phyloP scores from a whole-genome alignment of 2,113 vertebrate genomes.

The Hypomesus transpacificus region DNA sequence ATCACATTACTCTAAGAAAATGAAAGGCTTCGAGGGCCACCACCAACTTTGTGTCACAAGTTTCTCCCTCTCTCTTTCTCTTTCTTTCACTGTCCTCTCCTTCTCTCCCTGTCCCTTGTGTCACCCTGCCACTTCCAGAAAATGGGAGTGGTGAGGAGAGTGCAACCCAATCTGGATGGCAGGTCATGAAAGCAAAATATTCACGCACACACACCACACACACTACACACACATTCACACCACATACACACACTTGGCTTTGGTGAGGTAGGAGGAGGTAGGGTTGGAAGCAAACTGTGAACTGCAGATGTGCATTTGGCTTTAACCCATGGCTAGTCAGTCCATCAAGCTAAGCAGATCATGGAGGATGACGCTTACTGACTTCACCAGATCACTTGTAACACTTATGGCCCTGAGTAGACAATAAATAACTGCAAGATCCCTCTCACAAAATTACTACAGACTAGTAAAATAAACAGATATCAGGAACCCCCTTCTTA shows the following conservation, averaged over 20 bases:
- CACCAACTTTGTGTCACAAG: conserved; percentile 20
- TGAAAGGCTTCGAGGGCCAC: not conserved
- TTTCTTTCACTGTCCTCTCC: conserved; percentile 8
- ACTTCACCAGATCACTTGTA: no score
- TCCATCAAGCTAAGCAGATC: not conserved
- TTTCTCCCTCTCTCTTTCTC: conserved; percentile 38
- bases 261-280: no score
- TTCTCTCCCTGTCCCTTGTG: conserved; percentile 70
- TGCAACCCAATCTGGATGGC: conserved; percentile 65
- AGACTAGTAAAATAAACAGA: no score
- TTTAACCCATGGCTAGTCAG: not conserved
- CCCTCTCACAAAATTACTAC: no score
- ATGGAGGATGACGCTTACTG: no score
- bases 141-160: conserved; percentile 66
- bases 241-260: not conserved
- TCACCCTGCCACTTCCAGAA: conserved; percentile 75
- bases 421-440: no score
- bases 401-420: no score
- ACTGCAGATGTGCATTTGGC: not conserved
- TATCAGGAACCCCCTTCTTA: no score
- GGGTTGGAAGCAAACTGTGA: not conserved
- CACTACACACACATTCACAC: conserved; percentile 60
- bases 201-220: no score
- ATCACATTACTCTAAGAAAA: conserved; percentile 6
- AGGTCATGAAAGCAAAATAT: conserved; percentile 64